Evolutionary conservation across 2,113 vertebrate genomes (phyloP).

Genomic region (Thalassarche chlororhynchos): DNA sequence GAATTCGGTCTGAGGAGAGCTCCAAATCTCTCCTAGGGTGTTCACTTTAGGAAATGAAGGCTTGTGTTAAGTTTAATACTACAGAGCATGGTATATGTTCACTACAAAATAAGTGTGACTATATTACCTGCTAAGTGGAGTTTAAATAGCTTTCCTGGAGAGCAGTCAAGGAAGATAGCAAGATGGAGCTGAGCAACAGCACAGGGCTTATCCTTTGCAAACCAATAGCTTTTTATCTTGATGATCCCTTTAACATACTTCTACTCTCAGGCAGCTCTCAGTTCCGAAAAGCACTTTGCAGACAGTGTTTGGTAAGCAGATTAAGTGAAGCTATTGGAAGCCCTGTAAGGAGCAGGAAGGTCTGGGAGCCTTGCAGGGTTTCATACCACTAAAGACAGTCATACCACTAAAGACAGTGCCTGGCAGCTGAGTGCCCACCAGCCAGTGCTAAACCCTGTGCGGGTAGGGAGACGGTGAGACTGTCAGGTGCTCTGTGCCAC

Average conservation of each 20-base stretch:
- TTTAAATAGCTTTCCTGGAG: background rate
- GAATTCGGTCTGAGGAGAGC: background rate
- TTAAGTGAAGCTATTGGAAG: background rate
- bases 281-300: background rate
- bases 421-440: background rate
- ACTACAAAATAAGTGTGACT: background rate
- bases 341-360: background rate
- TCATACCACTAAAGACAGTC: background rate
- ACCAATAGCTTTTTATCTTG: background rate
- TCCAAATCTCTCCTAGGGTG: background rate
- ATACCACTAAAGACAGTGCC: background rate
- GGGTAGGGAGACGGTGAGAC: too few species aligned
- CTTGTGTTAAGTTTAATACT: background rate
- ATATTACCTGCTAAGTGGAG: background rate
- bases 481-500: accelerated
- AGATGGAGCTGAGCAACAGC: background rate
- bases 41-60: background rate
- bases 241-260: background rate
- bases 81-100: background rate
- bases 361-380: background rate
- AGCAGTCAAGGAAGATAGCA: background rate
- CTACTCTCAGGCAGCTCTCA: background rate
- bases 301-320: background rate
- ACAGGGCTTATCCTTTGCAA: background rate
- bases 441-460: background rate